Base-by-base conservation (phyloP, 2,113 vertebrate genomes). In the Pelmatolapia mariae region DNA sequence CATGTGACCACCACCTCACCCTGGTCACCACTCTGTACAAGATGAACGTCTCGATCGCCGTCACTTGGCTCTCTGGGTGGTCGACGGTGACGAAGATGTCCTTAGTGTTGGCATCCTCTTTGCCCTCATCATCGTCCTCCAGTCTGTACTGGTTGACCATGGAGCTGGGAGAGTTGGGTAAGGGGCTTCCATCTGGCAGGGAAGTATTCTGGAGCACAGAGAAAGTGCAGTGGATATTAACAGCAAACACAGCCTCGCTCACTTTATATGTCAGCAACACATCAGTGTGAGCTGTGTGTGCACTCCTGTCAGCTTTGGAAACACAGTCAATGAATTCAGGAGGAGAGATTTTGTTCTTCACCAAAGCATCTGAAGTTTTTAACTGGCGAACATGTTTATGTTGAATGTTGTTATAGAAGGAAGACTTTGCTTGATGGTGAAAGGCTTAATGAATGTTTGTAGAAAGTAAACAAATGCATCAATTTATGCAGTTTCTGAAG, bases 31-130 rank as follows among this genome's bases (percentile, higher is more conserved):
- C 97, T 89, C 98, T 96, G 88, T 99, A 99, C 10, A 97, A 98
- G 91, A 99, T 97, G 87, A 98, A 99, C 3, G 98, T 99, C 95
- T 99, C 99, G n/a, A 99, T 97, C 85, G 98, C 96, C 11, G 98
- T 98, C 84, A 99, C 96, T 2, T 98, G 97, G 92, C 98, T 99
- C 96, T 99, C 98, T 3, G 99, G 98, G 78, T 98, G 96, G 92
- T 99, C 98, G 0, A 99, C 98, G 2, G 96, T 97, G 93, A 99
- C 94, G 90, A 99, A 98, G 92, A 99, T 89, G 95, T 99, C 98
- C 95, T 96, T 97, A 89, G 94, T 56, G 82, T 97, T 94, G 83
- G 95, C 96, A 1, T 84, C 90, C 16, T 89, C 91, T 47, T 96
- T 97, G 89, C 97, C 97, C 84, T 98, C 90, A 7, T 95, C 95